Conservation (phyloP, 2,113 vertebrate species). For the Trematocara unimaculatum region DNA sequence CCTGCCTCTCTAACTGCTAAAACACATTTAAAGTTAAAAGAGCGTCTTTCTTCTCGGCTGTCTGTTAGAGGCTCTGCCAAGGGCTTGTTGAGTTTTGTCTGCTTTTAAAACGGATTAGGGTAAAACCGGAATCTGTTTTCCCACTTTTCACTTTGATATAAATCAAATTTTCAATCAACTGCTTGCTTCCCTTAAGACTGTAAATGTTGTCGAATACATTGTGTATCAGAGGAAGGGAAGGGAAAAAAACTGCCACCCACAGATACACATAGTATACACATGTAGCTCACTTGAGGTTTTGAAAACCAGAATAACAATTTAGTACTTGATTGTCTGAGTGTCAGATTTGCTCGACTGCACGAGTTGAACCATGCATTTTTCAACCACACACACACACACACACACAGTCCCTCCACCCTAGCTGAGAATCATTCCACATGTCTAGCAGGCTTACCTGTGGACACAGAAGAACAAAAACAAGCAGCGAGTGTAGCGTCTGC, state of each 20-base stretch:
- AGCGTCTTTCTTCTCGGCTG: slow-evolving; percentile 21
- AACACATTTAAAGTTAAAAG: slow-evolving; percentile 54
- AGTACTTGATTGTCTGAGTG: slow-evolving; percentile 51
- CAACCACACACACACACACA: slow-evolving; percentile 18
- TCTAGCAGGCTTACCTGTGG: slow-evolving; percentile 70
- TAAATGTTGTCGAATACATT: neutral
- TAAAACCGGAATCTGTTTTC: slow-evolving; percentile 22
- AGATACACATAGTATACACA: slow-evolving; percentile 39
- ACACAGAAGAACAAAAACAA: slow-evolving; percentile 66
- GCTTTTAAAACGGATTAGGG: neutral
- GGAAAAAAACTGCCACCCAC: slow-evolving; percentile 49
- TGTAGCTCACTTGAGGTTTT: slow-evolving; percentile 44
- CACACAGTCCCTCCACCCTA: slow-evolving; percentile 28
- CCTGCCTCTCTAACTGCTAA: slow-evolving; percentile 1
- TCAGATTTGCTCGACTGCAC: slow-evolving; percentile 66
- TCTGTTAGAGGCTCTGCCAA: slow-evolving; percentile 45
- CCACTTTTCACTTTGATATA: slow-evolving; percentile 1
- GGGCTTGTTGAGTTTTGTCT: slow-evolving; percentile 49
- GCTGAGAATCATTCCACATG: slow-evolving; percentile 60
- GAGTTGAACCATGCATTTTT: slow-evolving; percentile 44
- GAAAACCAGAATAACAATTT: slow-evolving; percentile 66
- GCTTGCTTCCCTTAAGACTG: neutral
- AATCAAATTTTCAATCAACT: slow-evolving; percentile 1
- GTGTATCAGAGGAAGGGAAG: neutral
- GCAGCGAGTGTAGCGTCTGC: slow-evolving; percentile 58